Evolutionary conservation across 2,113 vertebrate species (phyloP), one percentile per base, ranked within the genome.

Genomic region (Indicator indicator): DNA sequence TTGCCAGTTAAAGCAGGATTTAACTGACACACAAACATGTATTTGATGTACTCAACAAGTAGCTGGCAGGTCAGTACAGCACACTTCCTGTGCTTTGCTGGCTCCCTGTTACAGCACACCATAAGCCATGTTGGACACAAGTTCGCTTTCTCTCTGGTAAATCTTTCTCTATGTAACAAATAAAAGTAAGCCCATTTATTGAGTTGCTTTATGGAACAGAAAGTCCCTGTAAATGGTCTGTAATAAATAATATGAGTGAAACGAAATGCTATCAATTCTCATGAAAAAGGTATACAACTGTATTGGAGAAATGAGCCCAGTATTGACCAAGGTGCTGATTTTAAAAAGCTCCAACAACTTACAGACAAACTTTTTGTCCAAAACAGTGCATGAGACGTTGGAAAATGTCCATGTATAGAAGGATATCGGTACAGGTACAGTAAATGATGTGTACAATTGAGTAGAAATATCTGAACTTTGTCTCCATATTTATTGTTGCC

Each of bases 371-470:
- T 96, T 93, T 85, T 85, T 33, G 74, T 96, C 50, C 44, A 90
- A 76, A 94, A 32, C 58, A 56, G 30, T 27, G 28, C 33, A 86
- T 74, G 54, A 91, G 89, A 95, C 74, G 89, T 95, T 96, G 86
- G 91, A 94, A 97, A 96, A 88, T 14, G 36, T 26, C 74, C 62
- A 85, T 94, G 95, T 93, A 90, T 86, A 46, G 81, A 80, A 65
- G 62, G 12, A 65, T 95, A 82, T 88, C 7, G 2, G 62, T 73
- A 58, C 33, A 77, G 58, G 60, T 88, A 85, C 58, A 90, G 63
- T 36, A 97, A 97, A 97, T 90, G 82, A 68, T 89, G 92, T 89
- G 88, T 95, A 97, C 97, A 97, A 97, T 94, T 97, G 79, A 95
- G 87, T 81, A 87, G 72, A 95, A 84, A 90, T 81, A 52, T 77